Percentiles rank a stretch among this genome's conserved stretches.
Conservation (phyloP, 2,888 invertebrate species). For the Campoplex nolae region DNA sequence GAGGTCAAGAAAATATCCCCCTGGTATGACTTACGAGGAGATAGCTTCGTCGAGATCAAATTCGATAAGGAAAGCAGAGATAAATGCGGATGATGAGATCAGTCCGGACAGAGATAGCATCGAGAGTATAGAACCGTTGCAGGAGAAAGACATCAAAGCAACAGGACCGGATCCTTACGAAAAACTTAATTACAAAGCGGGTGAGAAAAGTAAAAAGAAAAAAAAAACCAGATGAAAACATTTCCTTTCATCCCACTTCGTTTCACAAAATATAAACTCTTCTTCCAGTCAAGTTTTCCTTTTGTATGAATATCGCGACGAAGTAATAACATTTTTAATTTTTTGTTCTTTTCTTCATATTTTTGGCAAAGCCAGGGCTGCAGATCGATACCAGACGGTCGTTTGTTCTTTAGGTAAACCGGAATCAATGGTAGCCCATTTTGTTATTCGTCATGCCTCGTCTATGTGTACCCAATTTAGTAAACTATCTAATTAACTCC, state of each 20-base stretch:
- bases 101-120: constrained; percentile 80
- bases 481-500: constrained; percentile 3
- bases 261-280: neutral
- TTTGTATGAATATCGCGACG: neutral
- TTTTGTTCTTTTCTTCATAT: constrained; percentile 66
- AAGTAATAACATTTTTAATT: constrained; percentile 42
- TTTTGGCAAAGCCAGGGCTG: constrained; percentile 81
- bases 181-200: constrained; percentile 84
- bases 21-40: constrained; percentile 83
- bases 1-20: constrained; percentile 80
- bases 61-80: constrained; percentile 73
- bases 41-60: constrained; percentile 80
- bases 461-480: constrained; percentile 18
- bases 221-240: neutral
- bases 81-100: constrained; percentile 71
- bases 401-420: constrained; percentile 84
- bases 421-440: constrained; percentile 59
- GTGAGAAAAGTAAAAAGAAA: constrained; percentile 74
- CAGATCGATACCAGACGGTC: constrained; percentile 83
- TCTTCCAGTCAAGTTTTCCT: neutral
- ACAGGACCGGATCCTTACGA: constrained; percentile 85
- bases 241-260: neutral
- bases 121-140: constrained; percentile 81
- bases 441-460: constrained; percentile 2
- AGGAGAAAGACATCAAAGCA: constrained; percentile 83